phyloP scores from a whole-genome alignment of 2,797 vertebrate genomes.

The Pseudocheirus occidentalis region DNA sequence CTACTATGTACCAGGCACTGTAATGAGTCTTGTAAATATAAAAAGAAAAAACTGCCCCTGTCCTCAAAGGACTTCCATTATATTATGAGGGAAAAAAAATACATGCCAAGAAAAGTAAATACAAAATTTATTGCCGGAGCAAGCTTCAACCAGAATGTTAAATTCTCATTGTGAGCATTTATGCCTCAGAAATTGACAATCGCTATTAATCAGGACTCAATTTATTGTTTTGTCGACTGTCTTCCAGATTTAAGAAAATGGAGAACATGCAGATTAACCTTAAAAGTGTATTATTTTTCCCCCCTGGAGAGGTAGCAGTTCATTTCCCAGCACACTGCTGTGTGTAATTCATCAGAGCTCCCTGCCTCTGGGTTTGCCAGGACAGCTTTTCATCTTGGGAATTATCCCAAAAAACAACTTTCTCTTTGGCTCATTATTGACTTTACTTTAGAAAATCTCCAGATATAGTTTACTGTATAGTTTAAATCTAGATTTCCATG shows the following conservation, averaged over 20 bases:
- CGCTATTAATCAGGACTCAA: neutral
- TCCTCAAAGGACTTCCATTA: neutral
- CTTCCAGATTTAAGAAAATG: neutral
- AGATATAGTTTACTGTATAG: neutral
- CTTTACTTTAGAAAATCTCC: neutral
- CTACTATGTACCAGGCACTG: neutral
- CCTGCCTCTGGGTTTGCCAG: neutral
- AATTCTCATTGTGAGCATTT: neutral
- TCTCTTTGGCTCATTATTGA: neutral
- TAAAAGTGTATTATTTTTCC: neutral
- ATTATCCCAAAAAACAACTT: neutral
- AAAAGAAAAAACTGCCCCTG: neutral
- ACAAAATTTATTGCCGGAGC: neutral
- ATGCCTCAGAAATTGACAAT: neutral
- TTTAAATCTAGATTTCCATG: neutral
- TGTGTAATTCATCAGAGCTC: neutral
- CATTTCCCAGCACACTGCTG: neutral
- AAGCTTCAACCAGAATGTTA: neutral
- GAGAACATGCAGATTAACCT: neutral
- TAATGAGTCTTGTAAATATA: neutral
- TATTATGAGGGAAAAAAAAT: neutral
- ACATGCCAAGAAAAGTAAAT: neutral
- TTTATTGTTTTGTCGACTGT: neutral
- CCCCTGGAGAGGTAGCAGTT: neutral
- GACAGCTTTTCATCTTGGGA: neutral